Evolutionary conservation across 2,888 invertebrate species (phyloP), one percentile per base, ranked within the genome.

Genomic region (Callimorpha dominula): DNA sequence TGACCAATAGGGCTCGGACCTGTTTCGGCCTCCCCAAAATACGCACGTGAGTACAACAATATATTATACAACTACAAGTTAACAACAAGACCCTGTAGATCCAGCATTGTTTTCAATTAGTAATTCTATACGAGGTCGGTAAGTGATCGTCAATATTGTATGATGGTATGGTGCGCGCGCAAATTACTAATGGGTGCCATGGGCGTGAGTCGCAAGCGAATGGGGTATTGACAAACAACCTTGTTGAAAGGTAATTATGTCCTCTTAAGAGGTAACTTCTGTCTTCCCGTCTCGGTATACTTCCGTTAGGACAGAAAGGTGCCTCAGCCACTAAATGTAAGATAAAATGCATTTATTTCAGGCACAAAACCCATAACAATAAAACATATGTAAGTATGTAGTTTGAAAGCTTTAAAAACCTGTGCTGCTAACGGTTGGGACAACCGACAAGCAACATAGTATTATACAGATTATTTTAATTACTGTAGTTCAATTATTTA

Each of bases 101-200:
- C 14, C 52, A 40, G 6, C n/a, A 50, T 69, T 31, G 66, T 50
- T 75, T 67, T 70, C 65, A 63, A 79, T 84, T 72, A 84, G 64
- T 66, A 60, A 79, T 84, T 82, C 71, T 42, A 64, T 42, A n/a
- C 4, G 40, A 74, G 42, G 60, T 20, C 66, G 70, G 68, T 65
- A 74, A 68, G 62, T 82, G 65, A 80, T 46, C 72, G 75, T 77
- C 71, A 68, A 82, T 81, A 80, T 74, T 75, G 78, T 77, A 70
- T 70, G 57, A 66, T 20, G 17, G 65, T 12, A 52, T 9, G n/a
- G 31, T 70, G 77, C 73, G 74, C 64, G 65, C 46, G 80, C 73
- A 77, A 77, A 75, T 77, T 57, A 73, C 71, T 77, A 77, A 81
- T 70, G 40, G 57, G 9, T 54, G 20, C 46, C 73, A 66, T 65